Conservation (phyloP, 1,140 invertebrate species). For the Marisa cornuarietis region DNA sequence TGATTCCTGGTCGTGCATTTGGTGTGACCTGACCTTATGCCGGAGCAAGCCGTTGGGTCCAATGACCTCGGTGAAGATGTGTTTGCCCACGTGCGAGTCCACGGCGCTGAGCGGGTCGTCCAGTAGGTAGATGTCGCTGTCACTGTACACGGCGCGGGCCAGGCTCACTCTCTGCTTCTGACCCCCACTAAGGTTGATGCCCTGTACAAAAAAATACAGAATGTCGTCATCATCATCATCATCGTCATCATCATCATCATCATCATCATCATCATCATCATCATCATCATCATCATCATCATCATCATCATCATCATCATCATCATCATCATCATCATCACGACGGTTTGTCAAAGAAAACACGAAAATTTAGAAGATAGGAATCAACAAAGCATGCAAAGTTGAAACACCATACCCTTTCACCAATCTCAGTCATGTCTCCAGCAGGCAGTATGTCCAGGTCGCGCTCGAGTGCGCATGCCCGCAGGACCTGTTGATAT, state of each 20-base stretch:
- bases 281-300: too few relatives aligned
- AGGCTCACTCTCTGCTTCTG: slow-evolving; percentile 67
- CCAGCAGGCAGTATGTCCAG: slow-evolving; percentile 75
- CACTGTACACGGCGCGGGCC: slow-evolving; percentile 64
- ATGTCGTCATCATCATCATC: too few relatives aligned
- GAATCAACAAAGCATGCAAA: not conserved
- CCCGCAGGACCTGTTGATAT: slow-evolving; percentile 68
- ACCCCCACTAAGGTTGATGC: slow-evolving; percentile 61
- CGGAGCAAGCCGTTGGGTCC: slow-evolving; percentile 70
- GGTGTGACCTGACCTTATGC: slow-evolving; percentile 34
- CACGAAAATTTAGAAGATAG: too few relatives aligned
- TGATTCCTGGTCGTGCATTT: too few relatives aligned
- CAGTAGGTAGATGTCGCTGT: slow-evolving; percentile 76
- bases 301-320: too few relatives aligned
- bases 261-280: too few relatives aligned
- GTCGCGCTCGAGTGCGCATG: slow-evolving; percentile 75
- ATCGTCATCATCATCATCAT: too few relatives aligned
- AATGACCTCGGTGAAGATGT: slow-evolving; percentile 59
- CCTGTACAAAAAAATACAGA: slow-evolving; percentile 21
- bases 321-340: too few relatives aligned
- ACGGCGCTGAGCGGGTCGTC: slow-evolving; percentile 70
- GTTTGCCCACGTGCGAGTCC: slow-evolving; percentile 65
- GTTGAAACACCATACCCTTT: slow-evolving; percentile 48
- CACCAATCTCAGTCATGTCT: slow-evolving; percentile 72
- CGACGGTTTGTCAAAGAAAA: too few relatives aligned